phyloP scores from a whole-genome alignment of 37 sponge, comb jelly and placozoan species.

The Mnemiopsis leidyi region DNA sequence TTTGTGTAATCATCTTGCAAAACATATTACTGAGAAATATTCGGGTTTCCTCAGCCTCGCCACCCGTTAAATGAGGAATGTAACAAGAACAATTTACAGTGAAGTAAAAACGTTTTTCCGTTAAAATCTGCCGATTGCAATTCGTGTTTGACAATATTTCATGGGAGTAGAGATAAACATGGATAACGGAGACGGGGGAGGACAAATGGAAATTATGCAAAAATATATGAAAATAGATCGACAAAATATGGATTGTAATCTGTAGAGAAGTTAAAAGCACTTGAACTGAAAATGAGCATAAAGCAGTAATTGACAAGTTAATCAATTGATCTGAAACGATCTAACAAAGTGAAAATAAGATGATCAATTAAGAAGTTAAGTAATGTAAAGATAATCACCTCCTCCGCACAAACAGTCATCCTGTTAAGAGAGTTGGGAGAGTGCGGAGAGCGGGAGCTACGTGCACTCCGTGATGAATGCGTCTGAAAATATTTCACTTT shows the following conservation, averaged over 20 bases:
- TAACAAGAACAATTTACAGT: not conserved
- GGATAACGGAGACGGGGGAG: too few relatives aligned
- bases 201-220: too few relatives aligned
- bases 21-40: not conserved
- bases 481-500: not conserved
- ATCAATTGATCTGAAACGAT: not conserved
- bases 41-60: not conserved
- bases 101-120: not conserved
- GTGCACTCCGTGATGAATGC: conserved; percentile 46
- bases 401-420: conserved; percentile 39
- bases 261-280: too few relatives aligned
- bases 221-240: too few relatives aligned
- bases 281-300: not conserved
- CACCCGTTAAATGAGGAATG: not conserved
- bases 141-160: not conserved
- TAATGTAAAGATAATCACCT: not conserved
- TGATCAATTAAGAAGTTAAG: not conserved
- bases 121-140: not conserved
- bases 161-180: too few relatives aligned
- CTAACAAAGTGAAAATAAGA: not conserved
- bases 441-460: conserved; percentile 28
- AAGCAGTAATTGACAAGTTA: not conserved
- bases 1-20: not conserved
- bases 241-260: too few relatives aligned
- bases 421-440: conserved; percentile 34